Evolutionary conservation across 1,140 invertebrate species (phyloP).

Genomic region (Zaprionus africanus): DNA sequence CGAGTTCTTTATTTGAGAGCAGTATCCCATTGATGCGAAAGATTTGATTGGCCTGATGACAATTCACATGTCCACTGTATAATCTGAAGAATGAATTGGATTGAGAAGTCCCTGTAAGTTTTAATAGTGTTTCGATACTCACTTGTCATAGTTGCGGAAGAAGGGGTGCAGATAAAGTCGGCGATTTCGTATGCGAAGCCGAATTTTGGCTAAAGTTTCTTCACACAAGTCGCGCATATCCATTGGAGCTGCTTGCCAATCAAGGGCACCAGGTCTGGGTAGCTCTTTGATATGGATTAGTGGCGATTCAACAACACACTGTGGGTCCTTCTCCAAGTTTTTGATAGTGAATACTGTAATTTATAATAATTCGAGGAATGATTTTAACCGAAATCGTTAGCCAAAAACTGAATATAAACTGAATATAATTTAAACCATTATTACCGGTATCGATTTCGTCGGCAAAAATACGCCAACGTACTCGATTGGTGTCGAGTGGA

Average conservation of each 20-base stretch:
- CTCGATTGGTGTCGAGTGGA: constrained; percentile 87
- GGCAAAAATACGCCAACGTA: constrained; percentile 89
- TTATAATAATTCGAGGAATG: too few relatives aligned
- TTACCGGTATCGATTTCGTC: constrained; percentile 89
- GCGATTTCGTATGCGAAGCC: constrained; percentile 85
- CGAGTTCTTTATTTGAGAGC: constrained; percentile 87
- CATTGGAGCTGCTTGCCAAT: constrained; percentile 85
- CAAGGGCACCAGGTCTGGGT: constrained; percentile 82
- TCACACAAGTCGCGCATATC: constrained; percentile 85
- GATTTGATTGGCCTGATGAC: constrained; percentile 88
- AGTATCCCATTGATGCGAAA: constrained; percentile 87
- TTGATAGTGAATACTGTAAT: constrained; percentile 88
- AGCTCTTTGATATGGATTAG: constrained; percentile 85
- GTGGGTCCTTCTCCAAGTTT: constrained; percentile 88
- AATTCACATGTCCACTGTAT: constrained; percentile 89
- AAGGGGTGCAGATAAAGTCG: constrained; percentile 87
- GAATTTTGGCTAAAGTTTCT: constrained; percentile 85
- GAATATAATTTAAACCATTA: neutral
- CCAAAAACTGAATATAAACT: neutral
- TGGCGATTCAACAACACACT: constrained; percentile 82
- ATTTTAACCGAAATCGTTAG: neutral
- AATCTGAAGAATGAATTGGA: constrained; percentile 83
- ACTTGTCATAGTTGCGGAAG: constrained; percentile 89
- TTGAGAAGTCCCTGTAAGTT: neutral
- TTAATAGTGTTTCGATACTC: constrained; percentile 35